A percentile compares a stretch with the other conserved stretches of the same genome.
These are phyloP conservation scores for Miltochrista miniata DNA, from an alignment of 2,888 invertebrate genomes.

Conservation along the genomic window DNA sequence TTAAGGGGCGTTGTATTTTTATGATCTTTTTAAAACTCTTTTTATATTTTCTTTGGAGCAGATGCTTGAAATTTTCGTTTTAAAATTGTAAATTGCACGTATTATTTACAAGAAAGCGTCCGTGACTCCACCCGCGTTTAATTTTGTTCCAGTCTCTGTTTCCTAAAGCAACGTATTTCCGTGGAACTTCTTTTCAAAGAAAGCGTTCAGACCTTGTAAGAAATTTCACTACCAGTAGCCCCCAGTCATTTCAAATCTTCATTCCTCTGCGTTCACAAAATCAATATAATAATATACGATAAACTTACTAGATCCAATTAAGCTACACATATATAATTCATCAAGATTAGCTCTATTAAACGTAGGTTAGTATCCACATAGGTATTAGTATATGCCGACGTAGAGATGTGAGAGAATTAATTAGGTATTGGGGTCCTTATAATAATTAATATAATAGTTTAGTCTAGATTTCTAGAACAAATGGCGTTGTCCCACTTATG, in stretches of 20 bases:
- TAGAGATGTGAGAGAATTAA: not conserved
- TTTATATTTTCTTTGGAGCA: constrained; percentile 1
- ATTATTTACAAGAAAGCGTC: too few relatives aligned
- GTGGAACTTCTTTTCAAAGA: too few relatives aligned
- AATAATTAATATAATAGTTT: not conserved
- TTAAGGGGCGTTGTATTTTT: constrained; percentile 15
- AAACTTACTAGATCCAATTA: not conserved
- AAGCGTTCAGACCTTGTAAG: too few relatives aligned
- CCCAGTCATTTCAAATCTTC: too few relatives aligned
- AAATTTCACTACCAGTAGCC: too few relatives aligned
- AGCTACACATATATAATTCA: not conserved
- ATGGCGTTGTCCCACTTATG: too few relatives aligned
- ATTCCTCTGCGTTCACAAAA: not conserved
- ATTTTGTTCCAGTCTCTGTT: too few relatives aligned
- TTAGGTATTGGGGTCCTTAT: not conserved
- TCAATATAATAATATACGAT: not conserved
- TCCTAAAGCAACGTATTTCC: too few relatives aligned
- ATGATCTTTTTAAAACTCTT: constrained; percentile 4
- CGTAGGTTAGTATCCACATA: not conserved
- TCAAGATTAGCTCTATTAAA: not conserved
- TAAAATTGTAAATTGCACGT: not conserved
- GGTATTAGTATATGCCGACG: not conserved
- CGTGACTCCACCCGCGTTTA: too few relatives aligned
- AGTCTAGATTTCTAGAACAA: too few relatives aligned
- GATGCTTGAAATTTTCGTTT: constrained; percentile 3